A percentile compares a stretch with the other conserved stretches of the same genome.
phyloP scores from a whole-genome alignment of 1,140 invertebrate genomes.

The Drosophila ogumai region DNA sequence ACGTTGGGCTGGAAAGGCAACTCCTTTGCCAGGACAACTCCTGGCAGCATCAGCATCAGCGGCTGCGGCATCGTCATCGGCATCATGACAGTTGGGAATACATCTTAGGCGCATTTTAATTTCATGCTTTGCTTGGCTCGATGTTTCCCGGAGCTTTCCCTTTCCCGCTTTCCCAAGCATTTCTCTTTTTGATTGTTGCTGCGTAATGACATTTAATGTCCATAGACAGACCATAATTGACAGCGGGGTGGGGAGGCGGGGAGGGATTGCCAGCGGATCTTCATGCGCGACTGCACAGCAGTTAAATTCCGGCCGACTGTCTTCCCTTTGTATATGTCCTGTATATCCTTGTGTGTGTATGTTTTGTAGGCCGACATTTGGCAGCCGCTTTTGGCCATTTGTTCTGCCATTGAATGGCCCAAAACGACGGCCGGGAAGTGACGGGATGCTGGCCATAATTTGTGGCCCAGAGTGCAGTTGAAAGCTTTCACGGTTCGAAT shows the following conservation, averaged over 20 bases:
- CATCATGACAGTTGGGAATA: slow-evolving; percentile 71
- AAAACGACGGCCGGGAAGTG: slow-evolving; percentile 10
- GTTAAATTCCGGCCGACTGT: slow-evolving; percentile 66
- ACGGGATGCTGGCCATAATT: slow-evolving; percentile 48
- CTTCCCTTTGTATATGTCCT: slow-evolving; percentile 46
- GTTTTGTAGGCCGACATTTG: slow-evolving; percentile 58
- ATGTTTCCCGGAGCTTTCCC: slow-evolving; percentile 8
- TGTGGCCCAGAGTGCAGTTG: slow-evolving; percentile 55
- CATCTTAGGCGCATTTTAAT: slow-evolving; percentile 84
- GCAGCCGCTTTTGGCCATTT: slow-evolving; percentile 57
- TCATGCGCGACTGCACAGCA: slow-evolving; percentile 78
- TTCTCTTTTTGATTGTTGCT: slow-evolving; percentile 74
- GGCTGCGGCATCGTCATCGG: slow-evolving; percentile 26
- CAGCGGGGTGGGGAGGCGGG: slow-evolving; percentile 27
- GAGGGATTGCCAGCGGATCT: slow-evolving; percentile 35
- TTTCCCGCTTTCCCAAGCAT: neutral
- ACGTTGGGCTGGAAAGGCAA: slow-evolving; percentile 41
- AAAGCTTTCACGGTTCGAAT: slow-evolving; percentile 41
- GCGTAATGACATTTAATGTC: slow-evolving; percentile 83
- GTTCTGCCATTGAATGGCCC: slow-evolving; percentile 47
- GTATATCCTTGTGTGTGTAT: slow-evolving; percentile 24
- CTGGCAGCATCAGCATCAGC: slow-evolving; percentile 10
- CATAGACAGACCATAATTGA: slow-evolving; percentile 77
- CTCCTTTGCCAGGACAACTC: slow-evolving; percentile 37
- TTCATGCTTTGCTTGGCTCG: slow-evolving; percentile 77